Conservation (phyloP, 2,888 invertebrate species). For the Dendrolimus pini region DNA sequence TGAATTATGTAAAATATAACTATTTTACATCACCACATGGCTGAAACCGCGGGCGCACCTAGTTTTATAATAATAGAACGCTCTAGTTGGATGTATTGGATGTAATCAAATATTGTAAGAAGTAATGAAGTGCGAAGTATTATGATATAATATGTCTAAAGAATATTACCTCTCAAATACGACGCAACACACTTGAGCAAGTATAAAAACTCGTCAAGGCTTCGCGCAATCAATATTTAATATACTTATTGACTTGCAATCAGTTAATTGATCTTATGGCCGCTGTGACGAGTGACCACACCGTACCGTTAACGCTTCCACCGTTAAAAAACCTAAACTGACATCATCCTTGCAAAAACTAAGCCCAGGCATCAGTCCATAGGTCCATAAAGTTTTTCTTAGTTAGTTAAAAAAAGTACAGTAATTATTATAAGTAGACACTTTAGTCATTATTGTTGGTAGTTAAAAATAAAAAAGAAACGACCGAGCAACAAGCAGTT, state of each 20-base stretch:
- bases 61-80: not conserved
- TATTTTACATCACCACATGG: no score
- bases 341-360: constrained; percentile 22
- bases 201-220: constrained; percentile 7
- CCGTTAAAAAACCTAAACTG: constrained; percentile 28
- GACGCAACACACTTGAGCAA: constrained; percentile 14
- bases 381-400: not conserved
- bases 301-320: constrained; percentile 27
- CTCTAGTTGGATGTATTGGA: not conserved
- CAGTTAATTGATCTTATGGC: constrained; percentile 40
- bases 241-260: constrained; percentile 29
- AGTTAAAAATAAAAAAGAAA: not conserved
- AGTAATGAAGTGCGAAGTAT: constrained; percentile 9
- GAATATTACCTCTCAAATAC: constrained; percentile 2
- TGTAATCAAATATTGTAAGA: not conserved
- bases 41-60: no score
- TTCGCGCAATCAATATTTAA: constrained; percentile 14
- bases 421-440: not conserved
- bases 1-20: no score
- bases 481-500: not conserved
- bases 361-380: constrained; percentile 3
- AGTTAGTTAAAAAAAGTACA: not conserved
- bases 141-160: not conserved
- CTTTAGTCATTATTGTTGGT: not conserved
- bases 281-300: constrained; percentile 24